phyloP scores from a whole-genome alignment of 2,113 vertebrate genomes.

The Herpetotheres cachinnans region DNA sequence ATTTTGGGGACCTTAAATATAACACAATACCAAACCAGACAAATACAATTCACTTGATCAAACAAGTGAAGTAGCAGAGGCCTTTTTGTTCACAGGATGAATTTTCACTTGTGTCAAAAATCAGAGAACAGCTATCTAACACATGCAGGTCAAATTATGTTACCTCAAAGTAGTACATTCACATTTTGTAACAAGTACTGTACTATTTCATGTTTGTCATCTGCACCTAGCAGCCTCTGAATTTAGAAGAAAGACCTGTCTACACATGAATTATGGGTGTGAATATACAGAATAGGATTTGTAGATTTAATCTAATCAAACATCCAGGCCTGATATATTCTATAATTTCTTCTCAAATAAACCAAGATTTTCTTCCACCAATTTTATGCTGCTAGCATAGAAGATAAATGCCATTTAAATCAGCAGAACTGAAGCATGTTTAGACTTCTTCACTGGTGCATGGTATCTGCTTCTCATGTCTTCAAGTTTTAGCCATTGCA shows the following conservation, averaged over 20 bases:
- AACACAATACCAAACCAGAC: background rate
- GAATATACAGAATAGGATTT: background rate
- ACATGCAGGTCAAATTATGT: background rate
- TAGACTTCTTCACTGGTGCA: background rate
- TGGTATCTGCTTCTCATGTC: background rate
- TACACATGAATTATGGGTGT: background rate
- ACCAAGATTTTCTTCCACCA: background rate
- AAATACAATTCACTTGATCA: background rate
- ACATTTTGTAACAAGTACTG: background rate
- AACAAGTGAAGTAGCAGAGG: background rate
- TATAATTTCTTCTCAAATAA: background rate
- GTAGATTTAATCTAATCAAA: background rate
- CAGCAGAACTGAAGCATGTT: background rate
- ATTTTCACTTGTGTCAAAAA: background rate
- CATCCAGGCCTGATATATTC: background rate
- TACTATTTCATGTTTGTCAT: background rate
- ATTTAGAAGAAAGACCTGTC: background rate
- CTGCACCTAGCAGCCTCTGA: background rate
- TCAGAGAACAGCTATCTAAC: background rate
- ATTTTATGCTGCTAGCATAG: background rate
- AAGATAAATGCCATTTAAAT: background rate
- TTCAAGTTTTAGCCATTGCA: background rate
- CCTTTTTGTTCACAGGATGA: background rate
- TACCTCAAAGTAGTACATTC: background rate
- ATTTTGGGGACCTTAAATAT: background rate